A percentile compares a stretch with the other conserved stretches of the same genome.
Conservation (phyloP, 2,113 vertebrate genomes). For the Scopus umbretta region DNA sequence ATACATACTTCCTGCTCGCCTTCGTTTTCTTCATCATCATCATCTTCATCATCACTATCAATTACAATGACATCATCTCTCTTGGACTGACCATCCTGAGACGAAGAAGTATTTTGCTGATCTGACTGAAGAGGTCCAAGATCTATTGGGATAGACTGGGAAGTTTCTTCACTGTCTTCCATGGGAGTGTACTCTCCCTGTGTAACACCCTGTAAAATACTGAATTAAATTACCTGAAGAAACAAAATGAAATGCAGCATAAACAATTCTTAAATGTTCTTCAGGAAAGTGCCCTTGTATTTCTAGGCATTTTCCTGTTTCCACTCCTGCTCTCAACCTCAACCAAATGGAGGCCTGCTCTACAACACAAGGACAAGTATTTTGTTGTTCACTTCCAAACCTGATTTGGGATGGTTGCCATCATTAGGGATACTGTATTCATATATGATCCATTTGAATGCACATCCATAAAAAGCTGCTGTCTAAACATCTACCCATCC, state of each 20-base stretch:
- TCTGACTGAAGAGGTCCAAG: constrained; percentile 78
- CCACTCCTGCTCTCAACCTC: background rate
- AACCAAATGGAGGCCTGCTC: background rate
- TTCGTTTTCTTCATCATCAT: constrained; percentile 89
- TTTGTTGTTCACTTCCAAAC: background rate
- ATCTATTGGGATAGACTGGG: constrained; percentile 81
- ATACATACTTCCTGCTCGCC: constrained; percentile 79
- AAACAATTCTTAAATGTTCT: background rate
- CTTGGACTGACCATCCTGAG: constrained; percentile 75
- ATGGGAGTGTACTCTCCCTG: constrained; percentile 81
- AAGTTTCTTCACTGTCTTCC: constrained; percentile 80
- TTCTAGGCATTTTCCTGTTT: background rate
- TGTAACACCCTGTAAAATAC: constrained; percentile 75
- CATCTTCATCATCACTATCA: constrained; percentile 89
- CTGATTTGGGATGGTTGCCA: background rate
- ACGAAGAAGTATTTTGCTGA: constrained; percentile 73
- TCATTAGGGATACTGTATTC: background rate
- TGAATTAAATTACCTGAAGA: background rate
- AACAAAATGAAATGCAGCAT: background rate
- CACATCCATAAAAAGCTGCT: background rate
- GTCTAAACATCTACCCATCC: background rate
- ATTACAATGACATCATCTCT: constrained; percentile 91
- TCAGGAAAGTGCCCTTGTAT: background rate
- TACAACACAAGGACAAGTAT: background rate
- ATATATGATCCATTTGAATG: background rate